A percentile compares a stretch with the other conserved stretches of the same genome.
Conservation (phyloP, 2,797 vertebrate species). For the Florisuga fusca region DNA sequence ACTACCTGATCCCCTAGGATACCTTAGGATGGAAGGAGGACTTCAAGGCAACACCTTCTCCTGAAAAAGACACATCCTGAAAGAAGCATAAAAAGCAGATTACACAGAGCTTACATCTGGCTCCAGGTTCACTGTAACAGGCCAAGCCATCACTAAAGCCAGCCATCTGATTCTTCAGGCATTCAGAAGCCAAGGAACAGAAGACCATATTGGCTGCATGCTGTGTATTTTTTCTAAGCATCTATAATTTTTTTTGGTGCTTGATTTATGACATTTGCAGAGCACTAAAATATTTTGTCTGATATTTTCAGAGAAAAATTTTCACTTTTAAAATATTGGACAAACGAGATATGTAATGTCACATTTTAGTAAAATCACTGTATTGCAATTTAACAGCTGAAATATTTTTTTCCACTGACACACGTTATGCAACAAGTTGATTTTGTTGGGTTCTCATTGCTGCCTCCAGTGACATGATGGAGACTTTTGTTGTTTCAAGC, state of each 20-base stretch:
- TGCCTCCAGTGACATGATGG: neutral
- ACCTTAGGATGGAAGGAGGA: neutral
- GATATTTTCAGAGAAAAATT: neutral
- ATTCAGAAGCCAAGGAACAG: neutral
- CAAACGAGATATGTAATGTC: rapidly evolving
- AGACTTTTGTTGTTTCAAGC: neutral
- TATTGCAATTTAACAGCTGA: neutral
- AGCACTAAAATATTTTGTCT: neutral
- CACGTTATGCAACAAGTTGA: neutral
- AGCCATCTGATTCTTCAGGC: neutral
- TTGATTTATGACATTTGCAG: neutral
- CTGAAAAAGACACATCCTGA: neutral
- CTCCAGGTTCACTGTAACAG: neutral
- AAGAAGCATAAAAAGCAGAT: neutral
- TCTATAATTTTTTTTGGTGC: neutral
- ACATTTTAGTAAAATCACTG: neutral
- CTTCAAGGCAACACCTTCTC: neutral
- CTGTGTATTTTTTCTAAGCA: neutral
- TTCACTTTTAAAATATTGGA: neutral
- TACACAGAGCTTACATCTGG: neutral
- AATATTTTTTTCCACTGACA: neutral
- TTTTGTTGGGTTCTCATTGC: neutral
- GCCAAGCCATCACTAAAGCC: neutral
- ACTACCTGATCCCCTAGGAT: neutral
- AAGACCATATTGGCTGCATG: neutral